These are phyloP conservation scores for Lithophane leautieri DNA, from an alignment of 2,888 invertebrate genomes.

Conservation along the genomic window DNA sequence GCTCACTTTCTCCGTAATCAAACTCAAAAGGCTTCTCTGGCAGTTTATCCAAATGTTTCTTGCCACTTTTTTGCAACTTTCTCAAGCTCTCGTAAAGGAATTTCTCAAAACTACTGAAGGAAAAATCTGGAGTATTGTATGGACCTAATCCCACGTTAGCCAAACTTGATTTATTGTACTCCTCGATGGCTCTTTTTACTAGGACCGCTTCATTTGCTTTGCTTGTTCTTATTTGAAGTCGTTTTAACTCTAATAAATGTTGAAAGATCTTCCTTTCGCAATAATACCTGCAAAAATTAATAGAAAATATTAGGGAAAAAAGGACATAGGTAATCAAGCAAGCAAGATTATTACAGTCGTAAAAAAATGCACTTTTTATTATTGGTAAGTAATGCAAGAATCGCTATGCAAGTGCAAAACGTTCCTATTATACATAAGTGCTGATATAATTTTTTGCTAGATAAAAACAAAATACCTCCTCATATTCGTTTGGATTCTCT, in stretches of 20 bases:
- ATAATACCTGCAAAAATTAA: constrained; percentile 92
- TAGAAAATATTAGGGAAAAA: constrained; percentile 8
- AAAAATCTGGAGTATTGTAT: constrained; percentile 92
- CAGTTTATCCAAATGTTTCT: constrained; percentile 91
- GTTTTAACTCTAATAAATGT: constrained; percentile 97
- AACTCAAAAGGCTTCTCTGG: constrained; percentile 90
- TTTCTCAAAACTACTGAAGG: constrained; percentile 95
- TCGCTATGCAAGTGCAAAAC: not conserved
- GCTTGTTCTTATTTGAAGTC: constrained; percentile 97
- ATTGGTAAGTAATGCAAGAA: not conserved
- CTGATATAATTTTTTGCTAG: not conserved
- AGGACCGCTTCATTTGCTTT: constrained; percentile 96
- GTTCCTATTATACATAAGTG: too few species aligned
- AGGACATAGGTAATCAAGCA: not conserved
- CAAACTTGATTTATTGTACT: constrained; percentile 94
- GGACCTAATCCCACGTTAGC: constrained; percentile 92
- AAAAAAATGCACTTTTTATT: not conserved
- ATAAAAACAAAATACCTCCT: constrained; percentile 91
- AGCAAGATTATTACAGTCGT: not conserved
- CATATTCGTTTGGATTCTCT: constrained; percentile 96
- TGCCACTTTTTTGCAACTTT: constrained; percentile 93
- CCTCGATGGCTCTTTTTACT: constrained; percentile 96
- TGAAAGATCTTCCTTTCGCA: constrained; percentile 98
- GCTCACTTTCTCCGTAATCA: constrained; percentile 88
- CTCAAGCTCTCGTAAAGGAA: constrained; percentile 96